Conservation (phyloP, 2,888 invertebrate genomes). For the Smittia aterrima region DNA sequence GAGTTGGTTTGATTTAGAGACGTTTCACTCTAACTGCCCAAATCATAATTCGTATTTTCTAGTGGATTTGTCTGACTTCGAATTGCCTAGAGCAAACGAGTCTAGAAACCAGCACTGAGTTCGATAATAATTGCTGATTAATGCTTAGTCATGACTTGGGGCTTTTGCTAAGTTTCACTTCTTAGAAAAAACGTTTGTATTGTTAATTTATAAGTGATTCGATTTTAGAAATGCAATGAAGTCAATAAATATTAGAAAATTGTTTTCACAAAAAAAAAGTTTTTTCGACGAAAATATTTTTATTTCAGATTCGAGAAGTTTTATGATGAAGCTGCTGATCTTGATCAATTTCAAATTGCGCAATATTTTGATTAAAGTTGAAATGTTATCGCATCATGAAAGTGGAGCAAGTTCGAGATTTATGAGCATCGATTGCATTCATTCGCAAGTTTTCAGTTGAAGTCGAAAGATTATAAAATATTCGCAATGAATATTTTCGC, state of each 20-base stretch:
- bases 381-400: background rate
- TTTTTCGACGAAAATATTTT: background rate
- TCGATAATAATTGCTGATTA: background rate
- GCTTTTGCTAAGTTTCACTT: background rate
- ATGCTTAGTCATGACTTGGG: background rate
- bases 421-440: background rate
- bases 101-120: background rate
- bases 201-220: background rate
- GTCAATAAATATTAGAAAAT: constrained; percentile 25
- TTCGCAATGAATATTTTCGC: too few species aligned
- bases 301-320: background rate
- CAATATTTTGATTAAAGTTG: too few species aligned
- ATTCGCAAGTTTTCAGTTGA: background rate
- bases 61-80: too few species aligned
- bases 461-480: background rate
- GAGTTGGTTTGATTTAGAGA: too few species aligned
- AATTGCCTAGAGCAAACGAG: background rate
- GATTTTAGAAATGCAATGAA: background rate
- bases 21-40: too few species aligned
- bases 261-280: constrained; percentile 4
- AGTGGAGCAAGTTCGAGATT: background rate
- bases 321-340: too few species aligned
- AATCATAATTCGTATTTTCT: too few species aligned
- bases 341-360: too few species aligned
- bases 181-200: background rate